phyloP scores from a whole-genome alignment of 2,888 invertebrate genomes.

The Ophion ellenae region DNA sequence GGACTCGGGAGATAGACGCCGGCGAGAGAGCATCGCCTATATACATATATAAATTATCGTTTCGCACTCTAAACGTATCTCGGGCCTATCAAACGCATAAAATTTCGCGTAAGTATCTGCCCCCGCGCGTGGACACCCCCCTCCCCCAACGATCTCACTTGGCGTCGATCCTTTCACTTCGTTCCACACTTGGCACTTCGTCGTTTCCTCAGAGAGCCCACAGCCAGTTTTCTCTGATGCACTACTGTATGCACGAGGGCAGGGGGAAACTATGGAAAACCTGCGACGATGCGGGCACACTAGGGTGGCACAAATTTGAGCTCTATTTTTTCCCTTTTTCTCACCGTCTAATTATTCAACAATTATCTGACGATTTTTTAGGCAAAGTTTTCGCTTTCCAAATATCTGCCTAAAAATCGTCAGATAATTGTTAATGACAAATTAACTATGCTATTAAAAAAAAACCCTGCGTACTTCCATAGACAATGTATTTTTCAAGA shows the following conservation, averaged over 20 bases:
- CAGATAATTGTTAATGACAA: too few species aligned
- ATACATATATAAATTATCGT: conserved; percentile 61
- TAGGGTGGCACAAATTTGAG: too few species aligned
- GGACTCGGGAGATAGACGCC: conserved; percentile 45
- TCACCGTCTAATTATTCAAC: too few species aligned
- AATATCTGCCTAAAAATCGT: too few species aligned
- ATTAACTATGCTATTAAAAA: too few species aligned
- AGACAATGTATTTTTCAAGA: too few species aligned
- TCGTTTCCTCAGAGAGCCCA: background rate
- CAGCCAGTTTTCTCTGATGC: background rate
- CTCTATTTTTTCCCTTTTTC: too few species aligned
- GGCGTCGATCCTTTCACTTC: background rate
- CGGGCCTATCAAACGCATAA: conserved; percentile 75
- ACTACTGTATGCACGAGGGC: background rate
- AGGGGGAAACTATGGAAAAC: background rate
- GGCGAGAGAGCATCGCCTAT: conserved; percentile 38
- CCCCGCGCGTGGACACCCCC: conserved; percentile 66
- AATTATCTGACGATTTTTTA: too few species aligned
- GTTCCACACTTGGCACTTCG: background rate
- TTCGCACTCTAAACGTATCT: conserved; percentile 73
- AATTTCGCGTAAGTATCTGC: conserved; percentile 69
- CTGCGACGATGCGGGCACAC: background rate
- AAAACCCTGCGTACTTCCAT: too few species aligned
- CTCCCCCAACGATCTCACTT: conserved; percentile 19
- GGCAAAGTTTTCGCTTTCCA: too few species aligned